phyloP scores from a whole-genome alignment of 2,797 vertebrate genomes.

The Moxostoma hubbsi region DNA sequence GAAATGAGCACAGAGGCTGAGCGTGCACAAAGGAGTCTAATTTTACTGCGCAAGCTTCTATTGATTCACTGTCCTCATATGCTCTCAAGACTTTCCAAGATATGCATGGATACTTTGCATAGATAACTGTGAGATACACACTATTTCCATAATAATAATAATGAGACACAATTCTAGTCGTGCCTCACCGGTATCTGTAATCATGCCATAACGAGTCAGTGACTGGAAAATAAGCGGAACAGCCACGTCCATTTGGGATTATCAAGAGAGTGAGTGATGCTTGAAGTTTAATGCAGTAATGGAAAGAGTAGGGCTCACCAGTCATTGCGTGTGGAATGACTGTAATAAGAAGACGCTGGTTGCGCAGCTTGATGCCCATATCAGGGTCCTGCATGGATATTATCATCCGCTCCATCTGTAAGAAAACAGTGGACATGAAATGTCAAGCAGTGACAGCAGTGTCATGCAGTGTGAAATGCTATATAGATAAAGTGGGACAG shows the following conservation, averaged over 20 bases:
- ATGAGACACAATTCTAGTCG: background rate
- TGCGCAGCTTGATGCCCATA: slow-evolving; percentile 91
- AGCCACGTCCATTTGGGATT: slow-evolving; percentile 49
- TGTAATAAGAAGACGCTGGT: slow-evolving; percentile 90
- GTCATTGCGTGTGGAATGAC: slow-evolving; percentile 92
- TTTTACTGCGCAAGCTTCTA: slow-evolving; percentile 33
- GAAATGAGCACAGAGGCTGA: slow-evolving; percentile 27
- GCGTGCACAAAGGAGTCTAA: slow-evolving; percentile 29
- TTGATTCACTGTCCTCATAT: slow-evolving; percentile 16
- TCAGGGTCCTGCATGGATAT: slow-evolving; percentile 96
- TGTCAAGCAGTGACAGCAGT: no score
- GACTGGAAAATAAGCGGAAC: slow-evolving; percentile 20
- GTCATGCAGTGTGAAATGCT: no score
- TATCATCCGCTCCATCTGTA: slow-evolving; percentile 92
- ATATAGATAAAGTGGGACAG: no score
- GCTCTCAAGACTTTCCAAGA: slow-evolving; percentile 9
- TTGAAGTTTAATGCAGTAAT: slow-evolving; percentile 42
- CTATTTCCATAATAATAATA: slow-evolving; percentile 37
- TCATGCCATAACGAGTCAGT: slow-evolving; percentile 52
- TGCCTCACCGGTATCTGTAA: slow-evolving; percentile 14
- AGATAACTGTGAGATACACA: background rate
- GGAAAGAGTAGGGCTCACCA: slow-evolving; percentile 70
- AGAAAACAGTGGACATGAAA: background rate
- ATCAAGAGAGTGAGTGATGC: slow-evolving; percentile 24
- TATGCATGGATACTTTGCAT: slow-evolving; percentile 20